These are phyloP conservation scores for Catocala fraxini DNA, from an alignment of 2,888 invertebrate species.

Conservation along the genomic window DNA sequence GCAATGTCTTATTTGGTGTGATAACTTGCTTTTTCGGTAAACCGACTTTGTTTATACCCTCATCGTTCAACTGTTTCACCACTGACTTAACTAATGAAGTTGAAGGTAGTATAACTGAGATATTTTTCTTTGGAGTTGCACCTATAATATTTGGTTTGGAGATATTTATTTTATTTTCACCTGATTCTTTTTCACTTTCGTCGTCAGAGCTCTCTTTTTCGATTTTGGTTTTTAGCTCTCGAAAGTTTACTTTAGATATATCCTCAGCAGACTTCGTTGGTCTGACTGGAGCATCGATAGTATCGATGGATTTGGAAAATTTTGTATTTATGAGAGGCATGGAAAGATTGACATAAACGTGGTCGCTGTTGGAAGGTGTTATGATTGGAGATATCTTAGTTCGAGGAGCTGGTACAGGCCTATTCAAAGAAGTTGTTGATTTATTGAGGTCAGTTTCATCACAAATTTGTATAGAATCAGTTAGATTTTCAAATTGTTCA, in stretches of 20 bases:
- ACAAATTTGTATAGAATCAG: constrained; percentile 90
- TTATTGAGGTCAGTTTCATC: constrained; percentile 80
- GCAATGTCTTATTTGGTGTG: constrained; percentile 79
- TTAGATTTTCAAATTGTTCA: constrained; percentile 89
- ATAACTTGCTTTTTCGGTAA: constrained; percentile 81
- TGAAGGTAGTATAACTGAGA: constrained; percentile 74
- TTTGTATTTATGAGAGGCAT: constrained; percentile 79
- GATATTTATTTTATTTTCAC: constrained; percentile 50
- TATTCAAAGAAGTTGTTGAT: constrained; percentile 84
- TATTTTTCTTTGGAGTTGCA: constrained; percentile 77
- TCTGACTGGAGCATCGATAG: constrained; percentile 74
- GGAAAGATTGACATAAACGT: constrained; percentile 88
- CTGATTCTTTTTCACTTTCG: constrained; percentile 40
- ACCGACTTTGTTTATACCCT: constrained; percentile 75
- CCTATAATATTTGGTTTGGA: constrained; percentile 81
- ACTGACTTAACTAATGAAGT: constrained; percentile 81
- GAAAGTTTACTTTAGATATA: constrained; percentile 57
- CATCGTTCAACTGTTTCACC: constrained; percentile 76
- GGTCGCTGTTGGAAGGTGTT: constrained; percentile 81
- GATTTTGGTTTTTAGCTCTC: constrained; percentile 47
- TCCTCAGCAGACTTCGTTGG: constrained; percentile 75
- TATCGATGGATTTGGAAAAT: constrained; percentile 66
- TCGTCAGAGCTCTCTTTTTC: constrained; percentile 43
- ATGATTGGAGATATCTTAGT: constrained; percentile 74
- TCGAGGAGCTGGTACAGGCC: constrained; percentile 88